Percentiles rank a stretch among this genome's conserved stretches.
phyloP scores from a whole-genome alignment of 2,113 vertebrate genomes.

The Azemiops feae region DNA sequence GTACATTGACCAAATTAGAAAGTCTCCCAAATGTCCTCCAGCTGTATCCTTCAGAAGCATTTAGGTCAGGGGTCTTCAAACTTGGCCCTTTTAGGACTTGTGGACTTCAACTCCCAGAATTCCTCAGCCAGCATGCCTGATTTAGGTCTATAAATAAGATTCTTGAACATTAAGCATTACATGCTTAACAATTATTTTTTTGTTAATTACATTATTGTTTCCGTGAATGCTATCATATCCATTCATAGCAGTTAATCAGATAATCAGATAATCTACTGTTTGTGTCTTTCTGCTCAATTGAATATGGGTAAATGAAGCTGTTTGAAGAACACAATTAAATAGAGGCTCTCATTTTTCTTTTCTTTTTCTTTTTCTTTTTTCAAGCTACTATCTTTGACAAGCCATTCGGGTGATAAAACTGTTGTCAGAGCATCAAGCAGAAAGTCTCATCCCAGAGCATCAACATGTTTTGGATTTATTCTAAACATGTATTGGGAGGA shows the following conservation, averaged over 20 bases:
- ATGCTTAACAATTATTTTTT: not conserved
- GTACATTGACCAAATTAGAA: not conserved
- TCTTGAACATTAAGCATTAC: not conserved
- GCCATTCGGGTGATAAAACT: not conserved
- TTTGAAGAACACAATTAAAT: not conserved
- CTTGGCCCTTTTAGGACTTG: too few relatives aligned
- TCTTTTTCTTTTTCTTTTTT: not conserved
- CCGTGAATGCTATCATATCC: not conserved
- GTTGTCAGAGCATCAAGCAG: not conserved
- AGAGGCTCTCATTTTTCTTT: not conserved
- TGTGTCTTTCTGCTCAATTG: not conserved
- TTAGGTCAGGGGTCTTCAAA: not conserved
- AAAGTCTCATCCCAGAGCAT: not conserved
- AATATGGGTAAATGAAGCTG: not conserved
- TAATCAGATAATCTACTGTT: not conserved
- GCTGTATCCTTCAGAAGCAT: not conserved
- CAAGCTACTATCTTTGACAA: not conserved
- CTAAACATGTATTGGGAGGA: not conserved
- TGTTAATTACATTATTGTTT: slow-evolving; percentile 10
- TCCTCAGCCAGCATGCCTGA: too few relatives aligned
- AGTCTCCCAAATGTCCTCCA: not conserved
- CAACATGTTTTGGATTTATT: not conserved
- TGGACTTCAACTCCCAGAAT: too few relatives aligned
- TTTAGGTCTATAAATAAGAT: slow-evolving; percentile 2
- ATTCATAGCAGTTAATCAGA: not conserved